These are phyloP conservation scores for Drosophila imparisetae DNA, from an alignment of 2,888 invertebrate genomes.

Conservation along the genomic window DNA sequence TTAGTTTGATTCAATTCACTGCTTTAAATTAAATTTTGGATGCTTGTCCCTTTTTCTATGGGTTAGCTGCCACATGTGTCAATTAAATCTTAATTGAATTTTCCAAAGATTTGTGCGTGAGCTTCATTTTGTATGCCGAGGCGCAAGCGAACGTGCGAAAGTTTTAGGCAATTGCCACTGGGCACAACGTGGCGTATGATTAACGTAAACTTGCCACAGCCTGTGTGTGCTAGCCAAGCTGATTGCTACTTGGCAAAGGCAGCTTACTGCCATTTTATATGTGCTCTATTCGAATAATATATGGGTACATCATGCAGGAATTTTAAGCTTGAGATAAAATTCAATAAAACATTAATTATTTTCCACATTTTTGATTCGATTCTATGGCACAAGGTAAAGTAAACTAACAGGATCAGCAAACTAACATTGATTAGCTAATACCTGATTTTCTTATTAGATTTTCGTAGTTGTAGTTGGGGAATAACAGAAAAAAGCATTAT, in stretches of 20 bases:
- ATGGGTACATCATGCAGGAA: neutral
- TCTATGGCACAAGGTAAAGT: neutral
- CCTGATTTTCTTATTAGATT: conserved; percentile 9
- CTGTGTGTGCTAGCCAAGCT: conserved; percentile 7
- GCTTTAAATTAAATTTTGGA: conserved; percentile 28
- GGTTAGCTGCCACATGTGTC: conserved; percentile 40
- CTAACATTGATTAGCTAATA: neutral
- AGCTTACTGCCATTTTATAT: conserved; percentile 25
- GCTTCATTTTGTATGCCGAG: conserved; percentile 65
- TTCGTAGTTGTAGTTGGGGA: conserved; percentile 11
- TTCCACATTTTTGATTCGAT: neutral
- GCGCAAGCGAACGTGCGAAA: conserved; percentile 46
- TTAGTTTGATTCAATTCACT: neutral
- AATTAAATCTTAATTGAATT: conserved; percentile 70
- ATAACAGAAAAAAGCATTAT: neutral
- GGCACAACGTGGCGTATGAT: conserved; percentile 62
- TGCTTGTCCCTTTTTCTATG: conserved; percentile 18
- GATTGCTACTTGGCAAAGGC: conserved; percentile 14
- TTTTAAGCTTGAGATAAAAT: neutral
- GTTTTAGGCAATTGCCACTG: conserved; percentile 39
- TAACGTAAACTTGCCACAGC: conserved; percentile 53
- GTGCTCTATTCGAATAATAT: neutral
- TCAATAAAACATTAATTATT: neutral
- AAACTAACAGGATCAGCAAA: no score
- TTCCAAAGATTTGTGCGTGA: conserved; percentile 59